These are phyloP conservation scores for Calliphora vicina DNA, from an alignment of 1,140 invertebrate genomes.

Conservation along the genomic window DNA sequence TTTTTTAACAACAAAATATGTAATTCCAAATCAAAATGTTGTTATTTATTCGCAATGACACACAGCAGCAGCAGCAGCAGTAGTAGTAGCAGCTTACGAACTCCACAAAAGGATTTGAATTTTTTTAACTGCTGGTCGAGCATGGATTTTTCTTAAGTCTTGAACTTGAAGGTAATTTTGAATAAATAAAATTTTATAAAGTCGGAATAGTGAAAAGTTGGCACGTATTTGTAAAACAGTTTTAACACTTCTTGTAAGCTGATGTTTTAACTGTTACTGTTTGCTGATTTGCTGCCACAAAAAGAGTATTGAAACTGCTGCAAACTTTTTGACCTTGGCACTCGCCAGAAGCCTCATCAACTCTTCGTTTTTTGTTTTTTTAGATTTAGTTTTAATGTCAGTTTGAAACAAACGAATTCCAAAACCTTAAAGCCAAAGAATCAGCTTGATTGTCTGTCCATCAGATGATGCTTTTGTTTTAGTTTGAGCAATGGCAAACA, in stretches of 20 bases:
- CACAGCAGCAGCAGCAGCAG: no score
- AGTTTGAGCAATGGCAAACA: not conserved
- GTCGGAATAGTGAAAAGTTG: not conserved
- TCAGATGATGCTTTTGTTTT: not conserved
- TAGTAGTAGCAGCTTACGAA: no score
- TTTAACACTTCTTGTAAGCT: not conserved
- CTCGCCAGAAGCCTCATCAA: not conserved
- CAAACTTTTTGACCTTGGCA: slow-evolving; percentile 19
- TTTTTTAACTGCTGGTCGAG: not conserved
- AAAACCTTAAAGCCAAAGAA: not conserved
- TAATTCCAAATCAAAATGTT: not conserved
- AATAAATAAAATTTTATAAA: no score
- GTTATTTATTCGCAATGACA: no score
- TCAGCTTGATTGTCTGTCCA: not conserved
- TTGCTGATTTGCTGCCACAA: not conserved
- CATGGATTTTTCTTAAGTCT: no score
- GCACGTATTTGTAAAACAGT: slow-evolving; percentile 7
- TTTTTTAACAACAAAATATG: not conserved
- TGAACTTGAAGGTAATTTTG: not conserved
- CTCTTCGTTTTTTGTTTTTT: not conserved
- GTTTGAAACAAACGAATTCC: not conserved
- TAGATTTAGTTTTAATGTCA: not conserved
- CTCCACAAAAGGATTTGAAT: not conserved
- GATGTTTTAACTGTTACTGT: no score
- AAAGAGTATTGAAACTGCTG: not conserved